A percentile compares a stretch with the other conserved stretches of the same genome.
Evolutionary conservation across 2,113 vertebrate species (phyloP).

Genomic region (Mustela lutreola): DNA sequence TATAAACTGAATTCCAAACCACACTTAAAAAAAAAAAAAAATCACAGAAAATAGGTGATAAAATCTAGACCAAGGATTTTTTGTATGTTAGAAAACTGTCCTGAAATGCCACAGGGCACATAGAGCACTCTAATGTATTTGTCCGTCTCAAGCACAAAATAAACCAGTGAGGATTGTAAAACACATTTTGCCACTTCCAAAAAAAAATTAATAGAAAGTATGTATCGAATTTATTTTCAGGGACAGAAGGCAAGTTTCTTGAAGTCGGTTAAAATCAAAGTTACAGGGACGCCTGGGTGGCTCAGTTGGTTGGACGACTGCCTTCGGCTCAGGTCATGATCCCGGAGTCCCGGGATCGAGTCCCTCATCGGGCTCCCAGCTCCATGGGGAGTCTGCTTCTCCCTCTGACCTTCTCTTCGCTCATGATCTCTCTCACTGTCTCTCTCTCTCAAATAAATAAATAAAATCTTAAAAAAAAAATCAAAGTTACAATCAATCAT

Average conservation of each 20-base stretch:
- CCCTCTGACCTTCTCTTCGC: too few species aligned
- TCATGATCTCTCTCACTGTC: too few species aligned
- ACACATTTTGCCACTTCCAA: background rate
- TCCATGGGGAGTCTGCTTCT: too few species aligned
- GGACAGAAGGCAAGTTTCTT: background rate
- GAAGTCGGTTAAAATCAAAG: conserved; percentile 10
- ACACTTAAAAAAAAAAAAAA: background rate
- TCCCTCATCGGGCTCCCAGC: too few species aligned
- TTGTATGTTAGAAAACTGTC: background rate
- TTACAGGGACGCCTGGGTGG: background rate
- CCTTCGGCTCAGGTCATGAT: too few species aligned
- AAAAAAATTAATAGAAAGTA: background rate
- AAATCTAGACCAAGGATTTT: background rate
- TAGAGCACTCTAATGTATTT: background rate
- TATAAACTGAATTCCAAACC: background rate
- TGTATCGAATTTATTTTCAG: background rate
- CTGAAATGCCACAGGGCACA: background rate
- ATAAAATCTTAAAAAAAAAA: too few species aligned
- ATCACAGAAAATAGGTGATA: conserved; percentile 52
- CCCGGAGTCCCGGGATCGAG: too few species aligned
- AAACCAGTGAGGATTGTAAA: background rate
- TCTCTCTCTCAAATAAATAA: too few species aligned
- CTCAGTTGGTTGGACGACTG: too few species aligned
- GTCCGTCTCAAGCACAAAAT: background rate
- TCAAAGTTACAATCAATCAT: background rate